These are phyloP conservation scores for Odocoileus virginianus DNA, from an alignment of 2,113 vertebrate genomes.

Conservation along the genomic window DNA sequence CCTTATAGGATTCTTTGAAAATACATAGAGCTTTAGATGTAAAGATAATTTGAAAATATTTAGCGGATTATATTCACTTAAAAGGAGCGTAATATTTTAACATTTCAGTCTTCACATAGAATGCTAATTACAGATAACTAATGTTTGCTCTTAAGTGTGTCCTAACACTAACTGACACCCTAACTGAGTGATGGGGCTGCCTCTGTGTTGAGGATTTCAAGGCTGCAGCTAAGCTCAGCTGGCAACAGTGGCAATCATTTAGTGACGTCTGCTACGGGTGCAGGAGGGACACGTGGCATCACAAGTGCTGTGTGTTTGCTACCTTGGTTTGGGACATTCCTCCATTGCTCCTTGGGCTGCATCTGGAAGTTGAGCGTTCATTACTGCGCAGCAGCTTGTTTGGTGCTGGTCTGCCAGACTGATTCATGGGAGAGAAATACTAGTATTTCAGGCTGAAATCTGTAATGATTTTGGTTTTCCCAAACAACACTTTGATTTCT, in stretches of 20 bases:
- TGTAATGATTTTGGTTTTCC: neutral
- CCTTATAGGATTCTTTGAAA: neutral
- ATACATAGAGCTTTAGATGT: neutral
- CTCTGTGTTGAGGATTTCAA: neutral
- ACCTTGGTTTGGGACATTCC: neutral
- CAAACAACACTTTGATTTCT: constrained; percentile 23
- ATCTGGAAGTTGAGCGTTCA: neutral
- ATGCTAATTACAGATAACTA: neutral
- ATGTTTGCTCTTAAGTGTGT: neutral
- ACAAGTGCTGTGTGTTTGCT: neutral
- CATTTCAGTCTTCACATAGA: neutral
- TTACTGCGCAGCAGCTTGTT: neutral
- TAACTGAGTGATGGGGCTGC: neutral
- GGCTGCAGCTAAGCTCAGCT: neutral
- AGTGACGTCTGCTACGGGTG: neutral
- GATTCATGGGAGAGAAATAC: neutral
- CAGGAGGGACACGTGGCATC: neutral
- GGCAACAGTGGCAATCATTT: neutral
- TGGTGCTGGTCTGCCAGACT: neutral
- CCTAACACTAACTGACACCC: too few relatives aligned
- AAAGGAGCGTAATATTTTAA: neutral
- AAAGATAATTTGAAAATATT: constrained; percentile 17
- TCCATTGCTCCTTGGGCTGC: neutral
- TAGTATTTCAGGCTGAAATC: neutral
- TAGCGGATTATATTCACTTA: neutral